These are phyloP conservation scores for Plagodis dolabraria DNA, from an alignment of 2,888 invertebrate species.

Conservation along the genomic window DNA sequence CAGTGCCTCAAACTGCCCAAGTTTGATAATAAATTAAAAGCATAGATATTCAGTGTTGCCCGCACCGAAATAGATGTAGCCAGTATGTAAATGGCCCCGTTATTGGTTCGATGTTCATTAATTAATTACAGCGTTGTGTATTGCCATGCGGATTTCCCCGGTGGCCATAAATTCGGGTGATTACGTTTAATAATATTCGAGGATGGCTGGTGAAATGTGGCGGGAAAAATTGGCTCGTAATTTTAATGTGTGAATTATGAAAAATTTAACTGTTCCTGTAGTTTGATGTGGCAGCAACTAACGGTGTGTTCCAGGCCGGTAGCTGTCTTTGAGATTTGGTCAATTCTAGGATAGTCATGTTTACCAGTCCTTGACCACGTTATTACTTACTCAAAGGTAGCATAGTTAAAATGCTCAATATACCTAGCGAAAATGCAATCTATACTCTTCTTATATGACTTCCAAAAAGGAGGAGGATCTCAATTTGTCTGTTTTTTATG, in stretches of 20 bases:
- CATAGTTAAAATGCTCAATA: no score
- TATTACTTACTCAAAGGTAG: no score
- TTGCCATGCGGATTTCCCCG: conserved; percentile 35
- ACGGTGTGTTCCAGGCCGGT: no score
- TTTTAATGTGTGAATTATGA: background rate
- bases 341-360: no score
- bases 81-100: conserved; percentile 41
- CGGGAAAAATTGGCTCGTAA: conserved; percentile 15
- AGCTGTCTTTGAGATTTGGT: no score
- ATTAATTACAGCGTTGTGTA: conserved; percentile 36
- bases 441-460: no score
- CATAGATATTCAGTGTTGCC: conserved; percentile 53
- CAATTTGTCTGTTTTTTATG: no score
- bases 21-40: conserved; percentile 79
- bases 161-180: conserved; percentile 36
- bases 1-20: conserved; percentile 66
- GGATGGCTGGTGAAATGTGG: conserved; percentile 25
- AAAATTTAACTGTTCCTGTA: no score
- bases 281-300: no score
- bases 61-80: conserved; percentile 38
- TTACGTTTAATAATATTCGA: conserved; percentile 34
- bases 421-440: no score
- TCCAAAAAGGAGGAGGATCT: no score
- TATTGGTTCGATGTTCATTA: conserved; percentile 43
- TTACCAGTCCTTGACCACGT: no score